Evolutionary conservation across 2,888 invertebrate genomes (phyloP).

Genomic region (Incurvaria masculella): DNA sequence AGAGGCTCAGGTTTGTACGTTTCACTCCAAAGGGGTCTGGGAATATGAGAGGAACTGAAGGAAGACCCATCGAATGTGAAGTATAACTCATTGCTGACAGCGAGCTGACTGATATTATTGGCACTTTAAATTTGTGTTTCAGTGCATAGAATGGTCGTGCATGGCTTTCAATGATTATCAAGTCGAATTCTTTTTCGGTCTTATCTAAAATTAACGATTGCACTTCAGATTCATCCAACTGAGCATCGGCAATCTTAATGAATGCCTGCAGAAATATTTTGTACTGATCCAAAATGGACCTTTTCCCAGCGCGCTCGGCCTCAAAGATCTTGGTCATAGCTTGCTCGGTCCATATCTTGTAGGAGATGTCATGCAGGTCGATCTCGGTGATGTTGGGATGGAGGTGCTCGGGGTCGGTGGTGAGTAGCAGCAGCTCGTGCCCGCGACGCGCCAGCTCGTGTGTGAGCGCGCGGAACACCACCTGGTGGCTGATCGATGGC

Average conservation of each 20-base stretch:
- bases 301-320: neutral
- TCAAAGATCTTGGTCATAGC: neutral
- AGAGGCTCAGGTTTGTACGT: constrained; percentile 22
- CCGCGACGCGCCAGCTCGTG: constrained; percentile 34
- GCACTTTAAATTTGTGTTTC: constrained; percentile 32
- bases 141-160: constrained; percentile 26
- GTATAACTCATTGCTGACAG: constrained; percentile 23
- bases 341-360: constrained; percentile 12
- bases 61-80: constrained; percentile 29
- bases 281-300: neutral
- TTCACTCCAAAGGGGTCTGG: constrained; percentile 23
- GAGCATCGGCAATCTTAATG: constrained; percentile 16
- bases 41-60: constrained; percentile 28
- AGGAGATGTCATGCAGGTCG: constrained; percentile 16
- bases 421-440: constrained; percentile 39
- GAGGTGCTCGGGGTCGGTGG: constrained; percentile 34
- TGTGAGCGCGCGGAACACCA: constrained; percentile 34
- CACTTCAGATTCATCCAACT: constrained; percentile 21
- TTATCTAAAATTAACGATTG: constrained; percentile 18
- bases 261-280: neutral
- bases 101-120: constrained; percentile 33
- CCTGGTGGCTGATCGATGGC: constrained; percentile 44
- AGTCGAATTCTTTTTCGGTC: constrained; percentile 29
- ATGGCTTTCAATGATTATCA: constrained; percentile 31
- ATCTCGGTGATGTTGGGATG: constrained; percentile 17